Percentiles rank a stretch among this genome's conserved stretches.
These are phyloP conservation scores for Oceanites oceanicus DNA, from an alignment of 2,113 vertebrate species.

Conservation along the genomic window DNA sequence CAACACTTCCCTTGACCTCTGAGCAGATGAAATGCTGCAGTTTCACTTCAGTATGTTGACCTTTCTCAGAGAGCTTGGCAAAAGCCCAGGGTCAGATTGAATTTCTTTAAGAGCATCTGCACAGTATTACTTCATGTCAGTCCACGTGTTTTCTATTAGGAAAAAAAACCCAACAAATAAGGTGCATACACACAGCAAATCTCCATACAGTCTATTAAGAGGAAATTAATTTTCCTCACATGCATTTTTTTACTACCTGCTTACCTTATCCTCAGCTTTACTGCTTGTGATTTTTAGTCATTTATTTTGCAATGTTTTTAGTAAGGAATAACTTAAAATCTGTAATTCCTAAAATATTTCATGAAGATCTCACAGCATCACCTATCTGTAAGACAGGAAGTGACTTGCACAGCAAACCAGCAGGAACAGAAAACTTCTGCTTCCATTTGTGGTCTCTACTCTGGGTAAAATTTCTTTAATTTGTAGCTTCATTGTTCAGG, in stretches of 20 bases:
- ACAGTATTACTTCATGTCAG: background rate
- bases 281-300: background rate
- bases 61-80: slow-evolving; percentile 50
- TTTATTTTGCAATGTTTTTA: background rate
- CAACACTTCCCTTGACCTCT: slow-evolving; percentile 42
- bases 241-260: background rate
- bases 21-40: background rate
- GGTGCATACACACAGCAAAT: background rate
- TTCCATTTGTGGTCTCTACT: background rate
- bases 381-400: background rate
- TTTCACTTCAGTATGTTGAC: slow-evolving; percentile 36
- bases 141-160: background rate
- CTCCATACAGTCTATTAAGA: background rate
- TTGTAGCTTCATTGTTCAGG: background rate
- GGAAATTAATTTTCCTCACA: background rate
- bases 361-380: background rate
- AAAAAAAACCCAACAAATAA: background rate
- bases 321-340: background rate
- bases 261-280: background rate
- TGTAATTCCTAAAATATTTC: background rate
- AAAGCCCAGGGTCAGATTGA: slow-evolving; percentile 5
- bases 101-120: slow-evolving; percentile 44
- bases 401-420: background rate
- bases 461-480: background rate
- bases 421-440: background rate